phyloP scores from a whole-genome alignment of 2,797 vertebrate species.

The Muscicapa striata region DNA sequence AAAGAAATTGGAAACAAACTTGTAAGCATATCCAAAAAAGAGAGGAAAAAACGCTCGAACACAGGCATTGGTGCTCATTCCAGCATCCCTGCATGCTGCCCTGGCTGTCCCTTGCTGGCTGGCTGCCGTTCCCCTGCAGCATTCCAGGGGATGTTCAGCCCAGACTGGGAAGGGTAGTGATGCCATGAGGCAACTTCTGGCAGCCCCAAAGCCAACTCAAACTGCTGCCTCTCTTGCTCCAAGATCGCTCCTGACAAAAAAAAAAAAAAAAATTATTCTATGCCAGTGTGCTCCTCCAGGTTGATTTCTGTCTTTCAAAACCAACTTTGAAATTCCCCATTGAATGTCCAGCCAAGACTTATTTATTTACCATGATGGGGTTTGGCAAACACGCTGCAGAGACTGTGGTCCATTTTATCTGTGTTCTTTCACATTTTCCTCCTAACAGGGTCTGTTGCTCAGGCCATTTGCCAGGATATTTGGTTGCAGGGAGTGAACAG shows the following conservation, averaged over 20 bases:
- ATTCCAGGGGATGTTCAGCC: not conserved
- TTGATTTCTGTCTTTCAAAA: not conserved
- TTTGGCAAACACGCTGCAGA: not conserved
- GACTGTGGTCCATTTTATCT: not conserved
- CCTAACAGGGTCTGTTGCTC: not conserved
- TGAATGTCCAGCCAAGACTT: not conserved
- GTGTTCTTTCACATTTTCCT: not conserved
- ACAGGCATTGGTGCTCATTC: not conserved
- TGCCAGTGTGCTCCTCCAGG: not conserved
- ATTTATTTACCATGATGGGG: not conserved
- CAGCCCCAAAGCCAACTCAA: not conserved
- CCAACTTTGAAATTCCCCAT: not conserved
- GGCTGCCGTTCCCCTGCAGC: not conserved
- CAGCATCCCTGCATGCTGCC: not conserved
- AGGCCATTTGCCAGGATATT: not conserved
- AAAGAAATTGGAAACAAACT: not conserved
- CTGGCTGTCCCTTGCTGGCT: not conserved
- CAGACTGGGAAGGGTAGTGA: not conserved
- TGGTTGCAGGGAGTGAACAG: not conserved
- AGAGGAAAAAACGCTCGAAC: accelerated
- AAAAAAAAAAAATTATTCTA: accelerated
- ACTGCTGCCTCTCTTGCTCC: not conserved
- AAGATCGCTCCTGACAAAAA: not conserved
- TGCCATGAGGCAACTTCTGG: not conserved
- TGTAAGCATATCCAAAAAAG: not conserved